A percentile compares a stretch with the other conserved stretches of the same genome.
Evolutionary conservation across 2,888 invertebrate species (phyloP).

Genomic region (Lottia gigantea): DNA sequence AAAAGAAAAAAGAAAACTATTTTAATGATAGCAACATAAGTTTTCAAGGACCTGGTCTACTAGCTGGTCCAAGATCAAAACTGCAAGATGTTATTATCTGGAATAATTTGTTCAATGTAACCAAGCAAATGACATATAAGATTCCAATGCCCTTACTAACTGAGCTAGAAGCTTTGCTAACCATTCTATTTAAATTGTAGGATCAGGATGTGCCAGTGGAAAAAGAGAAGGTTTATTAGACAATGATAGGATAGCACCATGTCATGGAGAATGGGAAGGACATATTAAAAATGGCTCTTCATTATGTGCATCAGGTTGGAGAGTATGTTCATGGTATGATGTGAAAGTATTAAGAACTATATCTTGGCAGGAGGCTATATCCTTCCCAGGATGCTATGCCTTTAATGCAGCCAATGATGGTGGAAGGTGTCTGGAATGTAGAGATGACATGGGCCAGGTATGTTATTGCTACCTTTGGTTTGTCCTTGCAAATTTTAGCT

Average conservation of each 20-base stretch:
- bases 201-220: slow-evolving; percentile 53
- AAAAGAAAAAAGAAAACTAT: no score
- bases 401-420: slow-evolving; percentile 65
- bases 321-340: slow-evolving; percentile 55
- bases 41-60: no score
- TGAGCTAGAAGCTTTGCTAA: no score
- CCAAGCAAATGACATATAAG: no score
- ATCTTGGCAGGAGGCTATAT: slow-evolving; percentile 56
- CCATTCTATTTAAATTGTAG: slow-evolving; percentile 25
- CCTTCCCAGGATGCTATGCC: slow-evolving; percentile 58
- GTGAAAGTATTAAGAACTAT: slow-evolving; percentile 46
- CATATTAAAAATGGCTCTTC: slow-evolving; percentile 53
- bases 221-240: slow-evolving; percentile 45
- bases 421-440: slow-evolving; percentile 58
- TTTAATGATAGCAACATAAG: no score
- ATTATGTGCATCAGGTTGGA: slow-evolving; percentile 60
- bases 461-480: background rate
- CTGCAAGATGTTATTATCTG: no score
- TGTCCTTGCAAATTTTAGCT: no score
- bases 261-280: slow-evolving; percentile 57
- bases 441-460: slow-evolving; percentile 52
- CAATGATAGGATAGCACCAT: slow-evolving; percentile 50
- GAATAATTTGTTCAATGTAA: no score
- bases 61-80: no score
- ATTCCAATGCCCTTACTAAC: no score